A percentile compares a stretch with the other conserved stretches of the same genome.
Evolutionary conservation across 2,888 invertebrate genomes (phyloP).

Genomic region (Venustoraphidia nigricollis): DNA sequence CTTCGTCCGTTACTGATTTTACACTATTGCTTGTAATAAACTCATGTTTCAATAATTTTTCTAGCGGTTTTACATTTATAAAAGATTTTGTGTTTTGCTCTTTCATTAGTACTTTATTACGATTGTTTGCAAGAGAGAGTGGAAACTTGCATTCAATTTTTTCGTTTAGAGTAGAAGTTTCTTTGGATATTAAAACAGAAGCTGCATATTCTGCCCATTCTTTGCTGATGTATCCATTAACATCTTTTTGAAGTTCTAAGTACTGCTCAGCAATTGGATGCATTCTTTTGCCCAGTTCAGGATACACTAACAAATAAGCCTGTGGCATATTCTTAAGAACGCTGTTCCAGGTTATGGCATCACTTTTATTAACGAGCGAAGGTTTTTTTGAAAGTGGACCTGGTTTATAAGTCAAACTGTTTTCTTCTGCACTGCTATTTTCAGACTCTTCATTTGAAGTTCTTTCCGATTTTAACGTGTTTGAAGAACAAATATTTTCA

Average conservation of each 20-base stretch:
- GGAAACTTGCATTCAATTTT: conserved; percentile 33
- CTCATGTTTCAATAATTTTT: background rate
- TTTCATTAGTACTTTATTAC: conserved; percentile 36
- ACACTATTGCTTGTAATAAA: background rate
- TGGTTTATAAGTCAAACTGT: conserved; percentile 28
- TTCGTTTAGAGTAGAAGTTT: conserved; percentile 18
- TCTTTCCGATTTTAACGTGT: no score
- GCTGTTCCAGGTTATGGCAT: conserved; percentile 30
- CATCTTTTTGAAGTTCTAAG: conserved; percentile 25
- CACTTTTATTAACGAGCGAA: conserved; percentile 28
- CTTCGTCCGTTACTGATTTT: conserved; percentile 12
- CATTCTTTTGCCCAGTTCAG: conserved; percentile 30
- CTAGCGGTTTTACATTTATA: background rate
- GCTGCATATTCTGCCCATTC: conserved; percentile 40
- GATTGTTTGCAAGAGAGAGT: conserved; percentile 39
- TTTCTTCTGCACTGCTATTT: background rate
- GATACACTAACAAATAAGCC: conserved; percentile 31
- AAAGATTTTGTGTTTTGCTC: conserved; percentile 5
- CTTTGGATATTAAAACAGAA: conserved; percentile 28
- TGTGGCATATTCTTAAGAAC: conserved; percentile 34
- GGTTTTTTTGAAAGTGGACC: conserved; percentile 38
- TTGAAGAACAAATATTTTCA: no score
- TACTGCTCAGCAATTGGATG: conserved; percentile 29
- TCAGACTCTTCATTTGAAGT: background rate
- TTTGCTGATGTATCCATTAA: conserved; percentile 28